Evolutionary conservation across 2,888 invertebrate species (phyloP), one percentile per base, ranked within the genome.

Genomic region (Cylloceria caligata): DNA sequence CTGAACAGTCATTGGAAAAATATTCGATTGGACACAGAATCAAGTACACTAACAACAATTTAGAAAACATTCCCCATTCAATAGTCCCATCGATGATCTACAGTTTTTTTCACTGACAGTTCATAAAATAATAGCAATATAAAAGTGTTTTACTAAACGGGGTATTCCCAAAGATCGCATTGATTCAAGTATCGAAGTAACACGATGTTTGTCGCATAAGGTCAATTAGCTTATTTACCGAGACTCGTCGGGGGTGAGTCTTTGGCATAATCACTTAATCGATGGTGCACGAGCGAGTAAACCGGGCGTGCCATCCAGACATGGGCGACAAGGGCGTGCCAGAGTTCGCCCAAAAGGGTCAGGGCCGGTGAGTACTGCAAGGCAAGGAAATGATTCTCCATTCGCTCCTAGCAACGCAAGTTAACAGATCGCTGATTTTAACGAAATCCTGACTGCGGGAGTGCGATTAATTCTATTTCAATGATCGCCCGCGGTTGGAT

Each of bases 401-500:
- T 42, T 30, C 30, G 42, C 36, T 36, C 24, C 62, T 64, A 64
- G 49, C 24, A 45, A 13, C 36, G 36, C 62, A 3, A 39, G 36
- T 21, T 57, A 49, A 68, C 9, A 49, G 52, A 52, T 24, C 34
- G 11, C 13, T 16, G 39, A 74, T 55, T 74, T 65, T 24, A 47
- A 74, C 36, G 52, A 64, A 64, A 64, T 39, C 36, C 19, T 13
- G 11, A 11, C 45, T 4, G 16, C 24, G 65, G n/a, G 39, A 84
- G 83, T 83, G 71, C 84, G 84, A 86, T 88, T 89, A 88, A 90
- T 90, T 89, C 90, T 88, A 90, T 90, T 90, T 87, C 86, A 88
- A 88, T 88, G 86, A 88, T 86, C 85, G 83, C 84, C 78, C 84
- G 83, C 67, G 83, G 82, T 83, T 52, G 68, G 42, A 73, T 77